Evolutionary conservation across 2,113 vertebrate genomes (phyloP).

Genomic region (Indri indri): DNA sequence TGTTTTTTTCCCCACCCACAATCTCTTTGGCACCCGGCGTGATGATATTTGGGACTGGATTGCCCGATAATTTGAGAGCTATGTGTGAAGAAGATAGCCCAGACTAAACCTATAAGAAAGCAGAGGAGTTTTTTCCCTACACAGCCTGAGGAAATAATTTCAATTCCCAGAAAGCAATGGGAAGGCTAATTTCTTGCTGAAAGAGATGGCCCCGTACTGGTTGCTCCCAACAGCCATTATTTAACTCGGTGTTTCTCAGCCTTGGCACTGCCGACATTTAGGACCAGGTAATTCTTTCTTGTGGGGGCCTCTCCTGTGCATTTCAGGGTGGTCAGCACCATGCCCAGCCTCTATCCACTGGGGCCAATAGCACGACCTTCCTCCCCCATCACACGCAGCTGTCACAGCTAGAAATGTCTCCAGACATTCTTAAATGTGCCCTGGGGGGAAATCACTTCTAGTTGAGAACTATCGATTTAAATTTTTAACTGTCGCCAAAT

Average conservation of each 20-base stretch:
- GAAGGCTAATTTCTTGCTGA: conserved; percentile 73
- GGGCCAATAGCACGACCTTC: not conserved
- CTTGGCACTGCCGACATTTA: not conserved
- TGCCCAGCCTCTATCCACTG: not conserved
- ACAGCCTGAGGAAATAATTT: conserved; percentile 58
- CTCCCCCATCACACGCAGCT: not conserved
- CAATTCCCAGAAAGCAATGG: conserved; percentile 75
- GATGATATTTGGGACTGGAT: conserved; percentile 58
- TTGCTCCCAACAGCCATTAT: conserved; percentile 8
- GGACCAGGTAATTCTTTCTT: not conserved
- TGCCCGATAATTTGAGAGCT: conserved; percentile 6
- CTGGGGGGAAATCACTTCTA: conserved; percentile 9
- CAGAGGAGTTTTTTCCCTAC: conserved; percentile 8
- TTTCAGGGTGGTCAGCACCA: not conserved
- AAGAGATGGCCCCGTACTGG: conserved; percentile 76
- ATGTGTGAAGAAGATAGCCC: conserved; percentile 51
- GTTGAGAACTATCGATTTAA: not conserved
- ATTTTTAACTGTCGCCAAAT: conserved; percentile 73
- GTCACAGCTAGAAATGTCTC: not conserved
- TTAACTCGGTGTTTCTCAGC: not conserved
- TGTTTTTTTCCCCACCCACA: not conserved
- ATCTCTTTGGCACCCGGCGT: conserved; percentile 58
- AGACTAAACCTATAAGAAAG: not conserved
- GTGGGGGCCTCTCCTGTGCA: not conserved
- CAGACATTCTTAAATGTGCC: not conserved